Evolutionary conservation across 37 sponge, comb jelly and placozoan species (phyloP).

Genomic region (Ianthella basta): DNA sequence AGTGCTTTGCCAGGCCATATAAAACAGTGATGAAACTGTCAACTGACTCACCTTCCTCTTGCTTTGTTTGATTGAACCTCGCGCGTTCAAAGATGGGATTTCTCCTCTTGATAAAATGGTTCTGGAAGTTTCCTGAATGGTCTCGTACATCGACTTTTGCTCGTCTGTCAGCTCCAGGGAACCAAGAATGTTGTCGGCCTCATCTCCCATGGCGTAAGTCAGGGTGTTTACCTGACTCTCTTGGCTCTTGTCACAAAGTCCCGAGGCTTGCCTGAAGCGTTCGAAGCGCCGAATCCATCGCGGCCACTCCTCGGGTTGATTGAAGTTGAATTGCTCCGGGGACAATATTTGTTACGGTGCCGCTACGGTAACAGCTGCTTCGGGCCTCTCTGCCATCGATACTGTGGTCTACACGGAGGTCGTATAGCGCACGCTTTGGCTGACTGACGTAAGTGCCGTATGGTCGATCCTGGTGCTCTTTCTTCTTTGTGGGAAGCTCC

Average conservation of each 20-base stretch:
- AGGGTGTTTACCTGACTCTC: conserved; percentile 38
- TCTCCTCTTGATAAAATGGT: background rate
- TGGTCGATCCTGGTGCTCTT: no score
- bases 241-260: conserved; percentile 20
- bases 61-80: background rate
- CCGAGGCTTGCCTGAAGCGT: conserved; percentile 13
- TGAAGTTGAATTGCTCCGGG: conserved; percentile 20
- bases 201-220: conserved; percentile 46
- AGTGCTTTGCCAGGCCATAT: background rate
- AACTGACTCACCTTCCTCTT: background rate
- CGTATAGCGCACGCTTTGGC: no score
- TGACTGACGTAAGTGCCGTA: no score
- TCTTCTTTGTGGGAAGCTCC: no score
- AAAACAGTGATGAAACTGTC: background rate
- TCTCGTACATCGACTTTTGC: background rate
- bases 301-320: conserved; percentile 34
- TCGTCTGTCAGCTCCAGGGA: background rate
- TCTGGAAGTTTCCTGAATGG: background rate
- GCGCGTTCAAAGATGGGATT: background rate
- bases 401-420: no score
- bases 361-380: no score
- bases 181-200: conserved; percentile 31
- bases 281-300: conserved; percentile 39
- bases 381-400: no score
- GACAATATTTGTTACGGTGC: background rate